Conservation (phyloP, 2,113 vertebrate species). For the Apteryx owenii region DNA sequence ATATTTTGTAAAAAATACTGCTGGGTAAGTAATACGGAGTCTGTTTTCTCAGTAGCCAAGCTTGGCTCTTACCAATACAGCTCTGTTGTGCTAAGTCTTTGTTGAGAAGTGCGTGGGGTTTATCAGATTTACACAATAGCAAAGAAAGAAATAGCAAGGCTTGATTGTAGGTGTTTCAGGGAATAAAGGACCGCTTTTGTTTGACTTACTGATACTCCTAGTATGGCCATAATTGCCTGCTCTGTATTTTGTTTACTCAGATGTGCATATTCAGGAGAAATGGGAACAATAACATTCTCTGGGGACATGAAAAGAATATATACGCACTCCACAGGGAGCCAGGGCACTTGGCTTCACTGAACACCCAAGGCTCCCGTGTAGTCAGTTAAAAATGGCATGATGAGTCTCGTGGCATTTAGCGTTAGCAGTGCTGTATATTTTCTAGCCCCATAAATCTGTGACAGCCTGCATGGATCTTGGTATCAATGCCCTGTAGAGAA, state of each 20-base stretch:
- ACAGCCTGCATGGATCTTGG: background rate
- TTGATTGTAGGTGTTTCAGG: conserved; percentile 46
- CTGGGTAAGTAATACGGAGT: background rate
- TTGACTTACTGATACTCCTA: conserved; percentile 29
- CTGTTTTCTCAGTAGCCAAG: background rate
- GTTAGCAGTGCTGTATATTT: conserved; percentile 18
- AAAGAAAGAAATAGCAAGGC: conserved; percentile 34
- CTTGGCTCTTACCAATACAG: background rate
- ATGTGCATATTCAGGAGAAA: conserved; percentile 31
- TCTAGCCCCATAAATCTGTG: background rate
- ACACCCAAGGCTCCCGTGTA: background rate
- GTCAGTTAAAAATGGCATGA: conserved; percentile 17
- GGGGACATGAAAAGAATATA: background rate
- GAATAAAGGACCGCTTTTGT: conserved; percentile 41
- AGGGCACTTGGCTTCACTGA: background rate
- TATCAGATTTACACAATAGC: conserved; percentile 37
- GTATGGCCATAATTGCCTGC: background rate
- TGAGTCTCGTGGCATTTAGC: conserved; percentile 8
- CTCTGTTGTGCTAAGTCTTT: conserved; percentile 25
- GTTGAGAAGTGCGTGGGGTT: background rate
- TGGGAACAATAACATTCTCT: background rate
- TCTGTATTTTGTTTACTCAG: conserved; percentile 51
- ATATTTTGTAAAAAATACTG: conserved; percentile 27
- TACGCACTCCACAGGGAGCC: background rate
- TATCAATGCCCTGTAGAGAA: background rate